Conservation (phyloP, 1,140 invertebrate species). For the Epicauta chinensis region DNA sequence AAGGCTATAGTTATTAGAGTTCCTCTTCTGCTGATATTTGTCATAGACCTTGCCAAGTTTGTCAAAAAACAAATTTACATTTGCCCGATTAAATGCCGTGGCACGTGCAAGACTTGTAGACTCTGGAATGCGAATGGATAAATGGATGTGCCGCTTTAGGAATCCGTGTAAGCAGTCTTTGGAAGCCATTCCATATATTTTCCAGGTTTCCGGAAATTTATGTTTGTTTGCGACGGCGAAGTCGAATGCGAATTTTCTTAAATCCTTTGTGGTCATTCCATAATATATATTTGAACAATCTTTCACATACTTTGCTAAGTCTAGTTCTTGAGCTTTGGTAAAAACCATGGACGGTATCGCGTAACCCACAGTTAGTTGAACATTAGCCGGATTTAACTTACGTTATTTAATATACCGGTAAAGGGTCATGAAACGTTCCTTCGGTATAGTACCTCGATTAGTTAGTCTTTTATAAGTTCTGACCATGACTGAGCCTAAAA, state of each 20-base stretch:
- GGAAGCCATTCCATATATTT: background rate
- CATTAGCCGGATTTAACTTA: too few relatives aligned
- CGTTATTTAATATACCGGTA: too few relatives aligned
- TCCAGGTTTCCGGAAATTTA: too few relatives aligned
- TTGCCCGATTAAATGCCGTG: constrained; percentile 19
- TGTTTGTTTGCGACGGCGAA: background rate
- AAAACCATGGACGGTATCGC: background rate
- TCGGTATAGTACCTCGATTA: too few relatives aligned
- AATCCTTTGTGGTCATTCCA: background rate
- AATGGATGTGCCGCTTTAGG: background rate
- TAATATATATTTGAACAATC: background rate
- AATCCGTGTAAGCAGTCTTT: background rate
- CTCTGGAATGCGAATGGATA: constrained; percentile 4
- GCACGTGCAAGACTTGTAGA: constrained; percentile 18
- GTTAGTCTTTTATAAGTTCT: too few relatives aligned
- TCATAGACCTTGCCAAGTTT: constrained; percentile 19
- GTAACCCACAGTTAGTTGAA: too few relatives aligned
- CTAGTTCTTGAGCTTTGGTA: background rate
- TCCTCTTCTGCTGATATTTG: constrained; percentile 39
- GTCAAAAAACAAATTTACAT: constrained; percentile 20
- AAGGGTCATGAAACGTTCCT: too few relatives aligned
- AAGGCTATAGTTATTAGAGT: constrained; percentile 38
- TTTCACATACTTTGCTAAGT: constrained; percentile 1
- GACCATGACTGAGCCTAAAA: too few relatives aligned
- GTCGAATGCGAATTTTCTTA: background rate